Conservation (phyloP, 2,113 vertebrate species). For the Aix galericulata region DNA sequence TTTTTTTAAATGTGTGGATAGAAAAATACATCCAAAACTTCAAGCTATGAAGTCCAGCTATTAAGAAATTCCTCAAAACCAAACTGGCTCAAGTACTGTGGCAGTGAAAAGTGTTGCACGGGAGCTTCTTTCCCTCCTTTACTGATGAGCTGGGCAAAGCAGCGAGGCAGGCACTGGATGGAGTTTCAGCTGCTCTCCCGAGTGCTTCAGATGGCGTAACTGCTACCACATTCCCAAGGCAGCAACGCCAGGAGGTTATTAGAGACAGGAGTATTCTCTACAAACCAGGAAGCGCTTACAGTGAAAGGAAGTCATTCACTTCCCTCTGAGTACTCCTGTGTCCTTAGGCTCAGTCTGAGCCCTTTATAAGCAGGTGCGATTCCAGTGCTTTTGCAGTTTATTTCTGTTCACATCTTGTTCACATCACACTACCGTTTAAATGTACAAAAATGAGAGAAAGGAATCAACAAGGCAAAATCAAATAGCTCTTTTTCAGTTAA, state of each 20-base stretch:
- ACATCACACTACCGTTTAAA: fast-evolving
- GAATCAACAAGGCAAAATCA: neutral
- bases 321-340: conserved; percentile 16
- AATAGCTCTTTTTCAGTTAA: neutral
- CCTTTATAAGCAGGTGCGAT: neutral
- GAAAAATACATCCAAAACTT: neutral
- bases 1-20: neutral
- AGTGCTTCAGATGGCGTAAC: neutral
- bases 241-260: neutral
- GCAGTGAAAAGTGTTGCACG: neutral
- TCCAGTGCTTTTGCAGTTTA: neutral
- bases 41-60: neutral
- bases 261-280: neutral
- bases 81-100: neutral
- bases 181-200: neutral
- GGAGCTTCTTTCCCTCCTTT: neutral
- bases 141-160: neutral
- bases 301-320: conserved; percentile 36
- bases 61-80: neutral
- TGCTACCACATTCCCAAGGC: neutral
- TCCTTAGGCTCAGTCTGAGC: neutral
- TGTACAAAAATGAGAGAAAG: neutral
- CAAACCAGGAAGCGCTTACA: neutral
- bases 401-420: neutral
- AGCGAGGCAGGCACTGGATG: neutral